Evolutionary conservation across 2,113 vertebrate genomes (phyloP).

Genomic region (Onychorhynchus coronatus): DNA sequence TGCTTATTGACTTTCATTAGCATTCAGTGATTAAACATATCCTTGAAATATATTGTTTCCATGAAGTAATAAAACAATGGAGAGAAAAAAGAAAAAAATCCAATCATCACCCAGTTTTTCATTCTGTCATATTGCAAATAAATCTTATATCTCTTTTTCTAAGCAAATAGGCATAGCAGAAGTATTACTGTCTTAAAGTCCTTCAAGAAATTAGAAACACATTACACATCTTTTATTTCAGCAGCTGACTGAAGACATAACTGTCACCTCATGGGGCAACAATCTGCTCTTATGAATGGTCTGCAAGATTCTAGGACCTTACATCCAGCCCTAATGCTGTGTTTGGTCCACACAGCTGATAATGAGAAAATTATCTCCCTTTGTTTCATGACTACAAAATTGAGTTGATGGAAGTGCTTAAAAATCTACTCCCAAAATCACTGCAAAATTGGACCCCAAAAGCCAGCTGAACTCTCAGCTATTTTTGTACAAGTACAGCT

Average conservation of each 20-base stretch:
- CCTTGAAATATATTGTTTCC: background rate
- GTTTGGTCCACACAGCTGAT: background rate
- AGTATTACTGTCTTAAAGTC: background rate
- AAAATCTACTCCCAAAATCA: background rate
- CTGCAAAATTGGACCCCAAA: background rate
- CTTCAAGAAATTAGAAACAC: background rate
- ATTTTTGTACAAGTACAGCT: background rate
- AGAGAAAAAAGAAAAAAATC: background rate
- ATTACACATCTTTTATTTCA: background rate
- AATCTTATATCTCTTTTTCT: background rate
- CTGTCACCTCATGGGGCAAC: background rate
- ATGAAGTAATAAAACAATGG: background rate
- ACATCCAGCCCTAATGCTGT: background rate
- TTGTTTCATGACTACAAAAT: background rate
- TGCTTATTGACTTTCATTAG: background rate
- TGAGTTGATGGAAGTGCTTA: background rate
- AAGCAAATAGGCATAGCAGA: background rate
- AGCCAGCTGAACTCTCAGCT: background rate
- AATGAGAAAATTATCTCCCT: background rate
- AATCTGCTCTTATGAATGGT: background rate
- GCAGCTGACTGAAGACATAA: background rate
- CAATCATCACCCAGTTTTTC: background rate
- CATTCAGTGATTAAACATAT: background rate
- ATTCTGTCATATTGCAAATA: background rate
- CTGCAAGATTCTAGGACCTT: background rate